phyloP scores from a whole-genome alignment of 2,797 vertebrate genomes.

The Notamacropus eugenii region DNA sequence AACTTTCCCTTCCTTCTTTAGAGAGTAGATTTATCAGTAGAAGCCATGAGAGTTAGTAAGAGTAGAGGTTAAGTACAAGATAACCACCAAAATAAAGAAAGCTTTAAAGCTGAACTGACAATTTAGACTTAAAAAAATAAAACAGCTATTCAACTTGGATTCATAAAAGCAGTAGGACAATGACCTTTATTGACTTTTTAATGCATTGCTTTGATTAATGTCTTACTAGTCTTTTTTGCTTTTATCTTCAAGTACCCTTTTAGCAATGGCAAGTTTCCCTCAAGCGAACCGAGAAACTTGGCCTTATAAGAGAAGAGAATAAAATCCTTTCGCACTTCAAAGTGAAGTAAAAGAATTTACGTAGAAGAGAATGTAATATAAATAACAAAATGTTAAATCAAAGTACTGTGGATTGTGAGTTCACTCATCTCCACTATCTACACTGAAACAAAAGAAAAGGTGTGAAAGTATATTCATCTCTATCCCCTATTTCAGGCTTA shows the following conservation, averaged over 20 bases:
- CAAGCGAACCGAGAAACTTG: background rate
- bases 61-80: background rate
- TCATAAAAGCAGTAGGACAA: background rate
- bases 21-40: background rate
- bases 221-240: background rate
- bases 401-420: background rate
- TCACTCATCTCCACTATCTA: background rate
- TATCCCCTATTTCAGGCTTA: background rate
- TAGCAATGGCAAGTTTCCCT: background rate
- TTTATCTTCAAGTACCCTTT: background rate
- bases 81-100: background rate
- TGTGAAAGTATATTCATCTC: background rate
- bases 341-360: background rate
- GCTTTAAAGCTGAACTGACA: background rate
- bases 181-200: background rate
- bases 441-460: background rate
- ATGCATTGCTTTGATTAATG: background rate
- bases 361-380: background rate
- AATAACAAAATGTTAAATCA: background rate
- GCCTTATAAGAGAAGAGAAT: background rate
- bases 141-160: background rate
- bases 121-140: background rate
- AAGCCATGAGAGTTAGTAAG: background rate
- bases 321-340: background rate
- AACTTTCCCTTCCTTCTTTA: background rate